Base-by-base conservation (phyloP, 2,797 vertebrate species). In the Cygnus olor region DNA sequence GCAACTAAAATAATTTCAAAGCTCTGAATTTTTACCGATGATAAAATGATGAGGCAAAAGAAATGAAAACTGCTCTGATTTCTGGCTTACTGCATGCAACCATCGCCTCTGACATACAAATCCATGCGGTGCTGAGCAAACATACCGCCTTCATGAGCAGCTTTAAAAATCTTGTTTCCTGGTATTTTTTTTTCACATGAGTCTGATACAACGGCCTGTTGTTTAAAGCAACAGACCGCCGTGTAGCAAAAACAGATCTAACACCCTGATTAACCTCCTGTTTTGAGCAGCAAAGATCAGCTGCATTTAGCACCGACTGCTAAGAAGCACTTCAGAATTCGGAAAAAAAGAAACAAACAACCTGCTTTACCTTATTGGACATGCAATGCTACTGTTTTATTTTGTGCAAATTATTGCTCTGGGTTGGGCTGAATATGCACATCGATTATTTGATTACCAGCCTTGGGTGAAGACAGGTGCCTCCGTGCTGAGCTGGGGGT, bases 81-180 rank as follows among this genome's bases (percentile, higher is more conserved):
- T 51, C 51, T 81, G 83, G 30, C 76, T 88, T 27, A 17, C 34
- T 36, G 57, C 38, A 24, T 6, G 14, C 44, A 65, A 2, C 71
- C n/a, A 18, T 38, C 76, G 34, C 11, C 45, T 6, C 64, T 65
- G 71, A 45, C 58, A 53, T 8, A 80, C 18, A 69, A 49, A 68
- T 21, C 71, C 64, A 27, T 17, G 9, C 27, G 7, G 11, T 22
- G 65, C 57, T 58, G 84, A 94, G n/a, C 81, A 92, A 94, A 93
- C 80, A 53, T 3, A 3, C 45, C 57, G 49, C 66, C 89, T 42
- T 72, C 74, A 68, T 19, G 6, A 65, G 27, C 53, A 73, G 57
- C 79, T 92, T 65, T 60, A 25, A 57, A 85, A 86, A n/a, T 28
- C 56, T 65, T n/a, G 14, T 84, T 95, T 94, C 83, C 65, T 88